A percentile compares a stretch with the other conserved stretches of the same genome.
phyloP scores from a whole-genome alignment of 2,797 vertebrate species.

The Microcaecilia unicolor region DNA sequence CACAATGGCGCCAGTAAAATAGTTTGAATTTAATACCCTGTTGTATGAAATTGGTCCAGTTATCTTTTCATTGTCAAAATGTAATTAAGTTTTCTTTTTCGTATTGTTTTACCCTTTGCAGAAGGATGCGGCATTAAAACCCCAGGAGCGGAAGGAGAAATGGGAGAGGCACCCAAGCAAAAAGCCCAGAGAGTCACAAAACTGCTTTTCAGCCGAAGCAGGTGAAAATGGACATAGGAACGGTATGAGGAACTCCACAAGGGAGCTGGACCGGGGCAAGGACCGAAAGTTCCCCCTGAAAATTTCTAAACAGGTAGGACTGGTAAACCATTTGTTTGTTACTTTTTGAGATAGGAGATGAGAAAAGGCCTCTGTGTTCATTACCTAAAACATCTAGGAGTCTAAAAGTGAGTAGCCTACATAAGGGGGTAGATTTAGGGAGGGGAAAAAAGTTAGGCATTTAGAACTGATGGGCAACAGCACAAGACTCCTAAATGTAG shows the following conservation, averaged over 20 bases:
- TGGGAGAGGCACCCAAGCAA: slow-evolving; percentile 63
- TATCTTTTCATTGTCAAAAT: slow-evolving; percentile 16
- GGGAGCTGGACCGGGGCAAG: slow-evolving; percentile 74
- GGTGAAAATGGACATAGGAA: slow-evolving; percentile 78
- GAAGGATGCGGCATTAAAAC: slow-evolving; percentile 81
- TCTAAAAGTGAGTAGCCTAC: no score
- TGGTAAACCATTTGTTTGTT: no score
- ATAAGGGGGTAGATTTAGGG: no score
- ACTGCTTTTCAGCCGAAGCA: slow-evolving; percentile 65
- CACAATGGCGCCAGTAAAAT: no score
- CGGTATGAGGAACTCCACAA: slow-evolving; percentile 62
- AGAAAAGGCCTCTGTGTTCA: neutral
- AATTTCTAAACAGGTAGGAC: slow-evolving; percentile 83
- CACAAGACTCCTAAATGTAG: no score
- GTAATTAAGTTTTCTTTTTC: slow-evolving; percentile 8
- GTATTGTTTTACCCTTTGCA: slow-evolving; percentile 34
- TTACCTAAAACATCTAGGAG: neutral
- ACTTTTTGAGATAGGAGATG: neutral
- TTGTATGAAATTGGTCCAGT: slow-evolving; percentile 11
- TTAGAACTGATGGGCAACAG: no score
- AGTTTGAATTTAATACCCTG: no score
- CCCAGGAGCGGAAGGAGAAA: slow-evolving; percentile 80
- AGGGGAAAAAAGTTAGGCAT: no score
- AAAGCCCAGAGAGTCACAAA: slow-evolving; percentile 77
- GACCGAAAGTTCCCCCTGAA: slow-evolving; percentile 82